Evolutionary conservation across 2,888 invertebrate genomes (phyloP).

Genomic region (Chironomus tentans): DNA sequence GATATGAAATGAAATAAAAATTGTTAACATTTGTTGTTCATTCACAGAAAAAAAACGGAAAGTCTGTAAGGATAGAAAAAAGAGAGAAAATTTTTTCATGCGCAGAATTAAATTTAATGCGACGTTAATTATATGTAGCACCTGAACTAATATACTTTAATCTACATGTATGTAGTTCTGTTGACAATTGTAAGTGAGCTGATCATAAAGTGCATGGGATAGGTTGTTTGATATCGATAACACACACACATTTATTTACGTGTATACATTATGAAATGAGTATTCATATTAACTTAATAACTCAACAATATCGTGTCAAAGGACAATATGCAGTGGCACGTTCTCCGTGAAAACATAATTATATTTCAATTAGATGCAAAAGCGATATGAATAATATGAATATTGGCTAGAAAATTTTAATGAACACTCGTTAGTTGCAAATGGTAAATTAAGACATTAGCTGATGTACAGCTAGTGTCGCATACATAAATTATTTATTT

Average conservation of each 20-base stretch:
- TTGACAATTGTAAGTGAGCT: too few relatives aligned
- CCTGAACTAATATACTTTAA: too few relatives aligned
- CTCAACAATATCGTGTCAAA: background rate
- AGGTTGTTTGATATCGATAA: too few relatives aligned
- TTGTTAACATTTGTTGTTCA: too few relatives aligned
- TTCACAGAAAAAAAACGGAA: too few relatives aligned
- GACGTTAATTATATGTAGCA: too few relatives aligned
- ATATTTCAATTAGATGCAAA: slow-evolving; percentile 8
- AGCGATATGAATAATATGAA: background rate
- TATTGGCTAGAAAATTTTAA: background rate
- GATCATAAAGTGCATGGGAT: too few relatives aligned
- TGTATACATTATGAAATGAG: background rate
- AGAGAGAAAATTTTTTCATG: too few relatives aligned
- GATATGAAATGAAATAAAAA: too few relatives aligned
- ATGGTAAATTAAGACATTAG: slow-evolving; percentile 13
- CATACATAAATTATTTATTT: background rate
- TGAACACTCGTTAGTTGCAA: background rate
- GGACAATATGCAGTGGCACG: background rate
- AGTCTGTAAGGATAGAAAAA: too few relatives aligned
- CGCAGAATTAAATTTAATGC: too few relatives aligned
- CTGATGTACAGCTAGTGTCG: background rate
- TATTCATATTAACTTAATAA: background rate
- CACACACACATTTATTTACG: background rate
- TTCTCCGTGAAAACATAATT: background rate
- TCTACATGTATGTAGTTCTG: too few relatives aligned